These are phyloP conservation scores for Vulpes vulpes DNA, from an alignment of 2,113 vertebrate species.

Conservation along the genomic window DNA sequence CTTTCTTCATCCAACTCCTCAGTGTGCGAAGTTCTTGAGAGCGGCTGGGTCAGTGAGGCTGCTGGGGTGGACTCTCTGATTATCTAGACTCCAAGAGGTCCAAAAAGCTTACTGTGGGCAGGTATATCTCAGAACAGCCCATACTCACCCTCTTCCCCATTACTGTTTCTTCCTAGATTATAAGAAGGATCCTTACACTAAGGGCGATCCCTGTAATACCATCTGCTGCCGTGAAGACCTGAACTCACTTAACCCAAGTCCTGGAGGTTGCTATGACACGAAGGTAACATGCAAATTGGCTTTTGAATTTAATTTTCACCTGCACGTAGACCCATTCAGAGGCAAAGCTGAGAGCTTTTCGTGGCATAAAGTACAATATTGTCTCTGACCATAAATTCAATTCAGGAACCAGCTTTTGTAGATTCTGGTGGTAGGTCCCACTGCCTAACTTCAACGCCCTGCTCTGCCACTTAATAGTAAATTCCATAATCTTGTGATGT, in stretches of 20 bases:
- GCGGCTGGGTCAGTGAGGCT: not conserved
- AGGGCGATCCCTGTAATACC: conserved; percentile 92
- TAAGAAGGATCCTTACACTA: conserved; percentile 91
- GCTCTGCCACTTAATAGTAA: not conserved
- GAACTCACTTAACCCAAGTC: conserved; percentile 85
- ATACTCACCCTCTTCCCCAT: not conserved
- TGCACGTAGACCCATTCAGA: not conserved
- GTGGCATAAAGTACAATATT: not conserved
- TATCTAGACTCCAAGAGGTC: not conserved
- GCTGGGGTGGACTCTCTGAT: not conserved
- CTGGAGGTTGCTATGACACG: conserved; percentile 94
- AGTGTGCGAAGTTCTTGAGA: not conserved
- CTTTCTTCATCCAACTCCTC: not conserved
- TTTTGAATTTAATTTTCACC: conserved; percentile 20
- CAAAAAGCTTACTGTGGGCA: not conserved
- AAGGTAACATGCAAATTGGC: conserved; percentile 88
- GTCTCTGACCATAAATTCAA: not conserved
- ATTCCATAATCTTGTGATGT: not conserved
- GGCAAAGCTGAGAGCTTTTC: not conserved
- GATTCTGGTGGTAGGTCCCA: not conserved
- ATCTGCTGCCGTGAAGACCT: conserved; percentile 96
- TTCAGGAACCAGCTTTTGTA: not conserved
- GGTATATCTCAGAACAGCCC: not conserved
- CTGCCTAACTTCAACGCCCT: not conserved
- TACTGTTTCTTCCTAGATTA: conserved; percentile 88